Evolutionary conservation across 2,888 invertebrate genomes (phyloP).

Genomic region (Habrosyne pyritoides): DNA sequence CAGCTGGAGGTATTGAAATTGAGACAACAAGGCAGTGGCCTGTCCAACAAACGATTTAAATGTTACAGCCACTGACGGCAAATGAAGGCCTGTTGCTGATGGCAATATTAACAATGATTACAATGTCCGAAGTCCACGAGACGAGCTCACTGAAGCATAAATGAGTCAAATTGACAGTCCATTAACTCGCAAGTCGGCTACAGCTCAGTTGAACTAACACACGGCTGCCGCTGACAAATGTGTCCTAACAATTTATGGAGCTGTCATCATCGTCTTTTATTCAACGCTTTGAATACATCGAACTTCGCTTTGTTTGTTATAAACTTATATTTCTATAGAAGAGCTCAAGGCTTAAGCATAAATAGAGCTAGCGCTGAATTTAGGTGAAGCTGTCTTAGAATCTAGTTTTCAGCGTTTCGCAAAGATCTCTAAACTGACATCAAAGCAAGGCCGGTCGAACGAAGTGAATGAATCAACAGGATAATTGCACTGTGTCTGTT

Average conservation of each 20-base stretch:
- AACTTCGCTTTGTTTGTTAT: not conserved
- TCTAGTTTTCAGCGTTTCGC: not conserved
- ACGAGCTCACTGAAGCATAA: constrained; percentile 3
- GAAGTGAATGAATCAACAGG: not conserved
- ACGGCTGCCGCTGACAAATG: constrained; percentile 1
- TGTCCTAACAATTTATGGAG: constrained; percentile 1
- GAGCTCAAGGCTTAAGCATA: not conserved
- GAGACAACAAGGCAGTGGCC: not conserved
- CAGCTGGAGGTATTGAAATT: not conserved
- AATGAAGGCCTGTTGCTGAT: not conserved
- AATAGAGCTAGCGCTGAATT: not conserved
- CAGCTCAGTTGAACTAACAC: not conserved
- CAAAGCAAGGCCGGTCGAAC: not conserved
- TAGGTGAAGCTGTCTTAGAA: not conserved
- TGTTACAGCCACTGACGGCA: not conserved
- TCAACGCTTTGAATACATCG: not conserved
- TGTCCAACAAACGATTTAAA: not conserved
- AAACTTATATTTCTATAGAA: not conserved
- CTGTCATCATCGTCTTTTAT: not conserved
- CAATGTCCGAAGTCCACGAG: constrained; percentile 3
- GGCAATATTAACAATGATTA: not conserved
- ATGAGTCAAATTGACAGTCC: constrained; percentile 1
- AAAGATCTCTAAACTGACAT: not conserved
- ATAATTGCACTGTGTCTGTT: not conserved
- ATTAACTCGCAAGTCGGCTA: not conserved